These are phyloP conservation scores for Aurelia sp. DNA, from an alignment of 30 jellyfish, hydroid and myxozoan genomes.

Conservation along the genomic window DNA sequence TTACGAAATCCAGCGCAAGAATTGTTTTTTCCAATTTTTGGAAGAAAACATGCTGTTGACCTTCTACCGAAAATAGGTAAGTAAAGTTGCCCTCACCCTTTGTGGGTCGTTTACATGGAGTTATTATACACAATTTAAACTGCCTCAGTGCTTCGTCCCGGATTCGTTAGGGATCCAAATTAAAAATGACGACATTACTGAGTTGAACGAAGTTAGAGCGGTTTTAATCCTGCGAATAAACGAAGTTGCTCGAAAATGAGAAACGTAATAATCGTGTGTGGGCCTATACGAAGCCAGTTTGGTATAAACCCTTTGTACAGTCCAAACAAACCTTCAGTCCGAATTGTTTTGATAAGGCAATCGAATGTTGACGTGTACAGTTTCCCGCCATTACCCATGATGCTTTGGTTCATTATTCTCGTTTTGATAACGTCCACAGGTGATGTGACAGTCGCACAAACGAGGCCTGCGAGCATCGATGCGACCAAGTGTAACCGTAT, in stretches of 20 bases:
- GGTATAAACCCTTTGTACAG: constrained; percentile 89
- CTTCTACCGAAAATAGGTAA: too few species aligned
- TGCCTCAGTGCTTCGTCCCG: too few species aligned
- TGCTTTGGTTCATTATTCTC: constrained; percentile 80
- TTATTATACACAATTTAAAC: too few species aligned
- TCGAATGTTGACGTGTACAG: constrained; percentile 73
- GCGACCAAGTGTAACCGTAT: constrained; percentile 73
- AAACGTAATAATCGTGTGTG: constrained; percentile 86
- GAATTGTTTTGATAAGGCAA: constrained; percentile 49
- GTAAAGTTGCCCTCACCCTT: too few species aligned
- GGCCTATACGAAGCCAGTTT: constrained; percentile 93
- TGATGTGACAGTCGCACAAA: constrained; percentile 88
- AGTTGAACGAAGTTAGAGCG: constrained; percentile 30
- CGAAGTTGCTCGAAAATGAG: constrained; percentile 86
- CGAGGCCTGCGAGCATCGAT: constrained; percentile 88
- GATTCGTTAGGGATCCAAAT: too few species aligned
- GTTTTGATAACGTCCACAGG: constrained; percentile 95
- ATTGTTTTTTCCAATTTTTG: too few species aligned
- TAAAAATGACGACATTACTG: too few species aligned
- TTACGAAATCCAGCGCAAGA: too few species aligned
- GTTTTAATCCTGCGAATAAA: constrained; percentile 71
- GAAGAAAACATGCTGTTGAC: too few species aligned
- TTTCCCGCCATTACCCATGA: constrained; percentile 7
- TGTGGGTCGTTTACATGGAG: too few species aligned
- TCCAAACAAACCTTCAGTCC: constrained; percentile 80